phyloP scores from a whole-genome alignment of 2,888 invertebrate species.

The Perizoma affinitatum region DNA sequence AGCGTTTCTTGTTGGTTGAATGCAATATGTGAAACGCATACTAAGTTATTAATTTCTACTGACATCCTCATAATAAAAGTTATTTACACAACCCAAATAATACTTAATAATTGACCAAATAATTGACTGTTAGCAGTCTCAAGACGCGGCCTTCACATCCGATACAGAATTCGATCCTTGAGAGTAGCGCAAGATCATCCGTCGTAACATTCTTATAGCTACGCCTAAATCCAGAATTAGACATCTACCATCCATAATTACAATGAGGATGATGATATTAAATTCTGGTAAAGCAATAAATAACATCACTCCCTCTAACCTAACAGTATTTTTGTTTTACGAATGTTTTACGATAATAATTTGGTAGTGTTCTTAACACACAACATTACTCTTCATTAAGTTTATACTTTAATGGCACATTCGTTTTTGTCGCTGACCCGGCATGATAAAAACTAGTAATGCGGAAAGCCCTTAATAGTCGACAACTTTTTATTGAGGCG shows the following conservation, averaged over 20 bases:
- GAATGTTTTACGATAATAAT: constrained; percentile 17
- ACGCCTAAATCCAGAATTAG: no score
- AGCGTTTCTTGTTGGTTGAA: not conserved
- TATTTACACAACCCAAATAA: no score
- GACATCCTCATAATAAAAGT: no score
- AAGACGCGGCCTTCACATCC: no score
- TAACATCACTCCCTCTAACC: not conserved
- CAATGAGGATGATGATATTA: no score
- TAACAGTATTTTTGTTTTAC: constrained; percentile 6
- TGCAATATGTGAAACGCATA: not conserved
- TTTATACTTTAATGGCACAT: constrained; percentile 34
- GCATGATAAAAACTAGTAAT: constrained; percentile 59
- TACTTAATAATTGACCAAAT: no score
- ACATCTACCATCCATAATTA: no score
- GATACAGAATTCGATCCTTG: no score
- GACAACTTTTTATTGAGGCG: constrained; percentile 62
- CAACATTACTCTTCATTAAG: constrained; percentile 28
- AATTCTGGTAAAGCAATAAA: not conserved
- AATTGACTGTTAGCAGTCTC: no score
- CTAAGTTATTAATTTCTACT: no score
- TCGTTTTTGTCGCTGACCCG: constrained; percentile 50
- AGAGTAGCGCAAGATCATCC: no score
- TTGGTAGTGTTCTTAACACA: constrained; percentile 10
- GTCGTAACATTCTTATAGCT: no score
- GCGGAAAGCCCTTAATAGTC: constrained; percentile 59